phyloP scores from a whole-genome alignment of 2,113 vertebrate species.

The Lophochroa leadbeateri region DNA sequence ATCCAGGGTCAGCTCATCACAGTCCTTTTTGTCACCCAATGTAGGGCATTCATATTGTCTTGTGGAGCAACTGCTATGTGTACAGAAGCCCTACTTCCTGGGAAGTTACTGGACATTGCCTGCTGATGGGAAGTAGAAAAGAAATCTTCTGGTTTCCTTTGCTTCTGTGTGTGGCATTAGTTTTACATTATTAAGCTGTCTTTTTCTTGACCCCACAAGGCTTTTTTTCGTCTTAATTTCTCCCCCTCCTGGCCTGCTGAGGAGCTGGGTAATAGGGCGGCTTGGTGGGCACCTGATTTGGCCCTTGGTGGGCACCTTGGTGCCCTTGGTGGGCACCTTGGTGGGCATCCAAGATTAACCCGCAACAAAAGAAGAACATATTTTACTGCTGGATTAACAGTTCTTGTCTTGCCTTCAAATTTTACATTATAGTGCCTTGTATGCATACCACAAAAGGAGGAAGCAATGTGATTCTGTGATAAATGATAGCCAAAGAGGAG shows the following conservation, averaged over 20 bases:
- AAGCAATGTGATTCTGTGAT: constrained; percentile 1
- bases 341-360: neutral
- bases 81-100: neutral
- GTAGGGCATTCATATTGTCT: neutral
- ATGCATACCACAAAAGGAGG: neutral
- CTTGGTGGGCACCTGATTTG: neutral
- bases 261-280: too few relatives aligned
- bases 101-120: neutral
- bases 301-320: neutral
- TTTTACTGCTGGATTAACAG: neutral
- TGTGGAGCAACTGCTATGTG: neutral
- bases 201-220: neutral
- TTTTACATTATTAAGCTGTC: neutral
- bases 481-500: constrained; percentile 8
- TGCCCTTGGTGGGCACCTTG: neutral
- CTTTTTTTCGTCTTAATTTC: neutral
- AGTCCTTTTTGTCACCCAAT: neutral
- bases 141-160: neutral
- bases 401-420: constrained; percentile 17
- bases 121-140: neutral
- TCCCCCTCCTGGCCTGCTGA: neutral
- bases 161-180: neutral
- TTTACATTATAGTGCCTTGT: neutral
- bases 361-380: neutral
- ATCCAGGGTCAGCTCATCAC: neutral